These are phyloP conservation scores for Cichlasoma orientale DNA, from an alignment of 2,797 vertebrate genomes.

Conservation along the genomic window DNA sequence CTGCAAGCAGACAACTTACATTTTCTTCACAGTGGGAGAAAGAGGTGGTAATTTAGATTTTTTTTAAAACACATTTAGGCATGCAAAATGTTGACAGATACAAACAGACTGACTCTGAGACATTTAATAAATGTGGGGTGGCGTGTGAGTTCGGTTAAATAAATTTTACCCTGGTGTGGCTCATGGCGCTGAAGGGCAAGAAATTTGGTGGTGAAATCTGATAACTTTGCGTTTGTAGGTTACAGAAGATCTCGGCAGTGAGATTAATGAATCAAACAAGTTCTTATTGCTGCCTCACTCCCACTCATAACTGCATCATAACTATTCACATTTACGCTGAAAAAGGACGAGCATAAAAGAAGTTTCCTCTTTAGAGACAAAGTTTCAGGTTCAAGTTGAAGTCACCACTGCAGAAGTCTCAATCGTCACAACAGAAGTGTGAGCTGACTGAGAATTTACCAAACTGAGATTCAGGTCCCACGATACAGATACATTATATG, in stretches of 20 bases:
- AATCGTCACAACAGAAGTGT: not conserved
- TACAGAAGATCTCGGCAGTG: not conserved
- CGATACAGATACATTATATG: not conserved
- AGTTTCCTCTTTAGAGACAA: not conserved
- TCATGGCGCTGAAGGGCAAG: not conserved
- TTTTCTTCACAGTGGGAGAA: not conserved
- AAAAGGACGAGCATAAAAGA: not conserved
- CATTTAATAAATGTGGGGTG: not conserved
- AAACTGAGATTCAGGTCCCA: not conserved
- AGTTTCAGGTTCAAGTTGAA: not conserved
- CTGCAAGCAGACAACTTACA: not conserved
- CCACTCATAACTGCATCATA: not conserved
- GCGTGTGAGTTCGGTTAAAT: not conserved
- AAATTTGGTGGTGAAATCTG: not conserved
- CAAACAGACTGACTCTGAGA: not conserved
- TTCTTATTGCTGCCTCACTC: not conserved
- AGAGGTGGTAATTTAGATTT: not conserved
- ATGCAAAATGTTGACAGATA: not conserved
- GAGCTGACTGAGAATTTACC: not conserved
- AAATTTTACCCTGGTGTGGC: not conserved
- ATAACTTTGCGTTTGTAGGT: not conserved
- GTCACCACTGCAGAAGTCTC: not conserved
- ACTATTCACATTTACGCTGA: not conserved
- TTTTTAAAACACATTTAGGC: not conserved
- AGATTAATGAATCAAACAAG: not conserved